A percentile compares a stretch with the other conserved stretches of the same genome.
Conservation (phyloP, 2,113 vertebrate genomes). For the Nematolebias whitei region DNA sequence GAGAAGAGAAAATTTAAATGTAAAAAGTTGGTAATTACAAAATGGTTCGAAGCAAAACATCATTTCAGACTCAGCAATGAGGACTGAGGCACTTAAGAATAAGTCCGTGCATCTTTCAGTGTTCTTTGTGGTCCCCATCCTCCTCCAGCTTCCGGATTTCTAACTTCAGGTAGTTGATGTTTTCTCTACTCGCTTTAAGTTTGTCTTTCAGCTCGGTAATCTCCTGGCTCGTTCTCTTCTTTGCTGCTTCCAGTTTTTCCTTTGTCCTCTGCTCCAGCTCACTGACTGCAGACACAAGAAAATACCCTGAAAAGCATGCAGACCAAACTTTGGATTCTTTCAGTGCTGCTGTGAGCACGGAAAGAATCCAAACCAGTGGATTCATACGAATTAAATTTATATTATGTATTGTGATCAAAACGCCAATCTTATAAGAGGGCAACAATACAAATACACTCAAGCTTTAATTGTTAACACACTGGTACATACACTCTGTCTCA, state of each 20-base stretch:
- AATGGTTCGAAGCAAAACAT: not conserved
- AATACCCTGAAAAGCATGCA: not conserved
- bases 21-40: not conserved
- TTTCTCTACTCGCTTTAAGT: constrained; percentile 97
- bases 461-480: not conserved
- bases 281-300: constrained; percentile 79
- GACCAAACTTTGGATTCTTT: not conserved
- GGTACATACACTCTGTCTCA: constrained; percentile 94
- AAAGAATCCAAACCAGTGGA: too few relatives aligned
- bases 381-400: too few relatives aligned
- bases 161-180: constrained; percentile 94
- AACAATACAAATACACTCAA: not conserved
- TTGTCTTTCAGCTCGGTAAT: constrained; percentile 97
- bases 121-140: constrained; percentile 94
- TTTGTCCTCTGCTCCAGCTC: constrained; percentile 94
- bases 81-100: not conserved
- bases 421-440: too few relatives aligned
- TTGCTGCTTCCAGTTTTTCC: constrained; percentile 94
- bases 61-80: not conserved
- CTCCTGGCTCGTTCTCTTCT: constrained; percentile 97
- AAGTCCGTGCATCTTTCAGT: constrained; percentile 71
- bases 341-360: not conserved
- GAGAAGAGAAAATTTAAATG: not conserved
- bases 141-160: constrained; percentile 97
- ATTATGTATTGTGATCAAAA: too few relatives aligned